These are phyloP conservation scores for Tanytarsus gracilentus DNA, from an alignment of 2,888 invertebrate genomes.

Conservation along the genomic window DNA sequence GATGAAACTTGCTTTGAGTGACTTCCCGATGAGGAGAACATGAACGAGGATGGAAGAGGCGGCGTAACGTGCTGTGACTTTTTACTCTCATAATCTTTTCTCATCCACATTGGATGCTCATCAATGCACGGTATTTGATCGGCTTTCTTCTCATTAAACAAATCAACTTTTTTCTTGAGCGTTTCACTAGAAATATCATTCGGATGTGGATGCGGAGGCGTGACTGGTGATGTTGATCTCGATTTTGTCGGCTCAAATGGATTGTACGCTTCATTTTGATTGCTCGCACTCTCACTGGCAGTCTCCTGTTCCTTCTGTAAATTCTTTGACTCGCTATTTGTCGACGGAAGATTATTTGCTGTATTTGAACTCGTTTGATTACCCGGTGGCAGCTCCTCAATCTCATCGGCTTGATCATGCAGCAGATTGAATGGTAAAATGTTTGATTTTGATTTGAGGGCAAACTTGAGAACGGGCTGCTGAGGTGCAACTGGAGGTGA, in stretches of 20 bases:
- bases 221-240: conserved; percentile 53
- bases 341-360: conserved; percentile 29
- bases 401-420: conserved; percentile 49
- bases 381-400: conserved; percentile 36
- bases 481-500: conserved; percentile 43
- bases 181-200: conserved; percentile 17
- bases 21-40: conserved; percentile 52
- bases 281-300: conserved; percentile 31
- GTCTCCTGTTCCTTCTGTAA: background rate
- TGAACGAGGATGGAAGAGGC: conserved; percentile 45
- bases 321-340: conserved; percentile 30
- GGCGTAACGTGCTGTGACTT: conserved; percentile 47
- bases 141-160: conserved; percentile 9
- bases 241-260: conserved; percentile 87
- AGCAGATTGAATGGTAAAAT: conserved; percentile 53
- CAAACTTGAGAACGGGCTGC: conserved; percentile 50
- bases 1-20: conserved; percentile 41
- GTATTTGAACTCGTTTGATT: background rate
- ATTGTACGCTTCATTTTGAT: conserved; percentile 63
- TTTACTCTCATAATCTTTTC: conserved; percentile 24
- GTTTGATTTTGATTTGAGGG: conserved; percentile 47
- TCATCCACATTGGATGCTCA: conserved; percentile 23
- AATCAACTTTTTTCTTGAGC: conserved; percentile 19
- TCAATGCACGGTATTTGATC: conserved; percentile 6
- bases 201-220: conserved; percentile 18